Percentiles rank a stretch among this genome's conserved stretches.
Conservation (phyloP, 2,888 invertebrate species). For the Lymantria dispar region DNA sequence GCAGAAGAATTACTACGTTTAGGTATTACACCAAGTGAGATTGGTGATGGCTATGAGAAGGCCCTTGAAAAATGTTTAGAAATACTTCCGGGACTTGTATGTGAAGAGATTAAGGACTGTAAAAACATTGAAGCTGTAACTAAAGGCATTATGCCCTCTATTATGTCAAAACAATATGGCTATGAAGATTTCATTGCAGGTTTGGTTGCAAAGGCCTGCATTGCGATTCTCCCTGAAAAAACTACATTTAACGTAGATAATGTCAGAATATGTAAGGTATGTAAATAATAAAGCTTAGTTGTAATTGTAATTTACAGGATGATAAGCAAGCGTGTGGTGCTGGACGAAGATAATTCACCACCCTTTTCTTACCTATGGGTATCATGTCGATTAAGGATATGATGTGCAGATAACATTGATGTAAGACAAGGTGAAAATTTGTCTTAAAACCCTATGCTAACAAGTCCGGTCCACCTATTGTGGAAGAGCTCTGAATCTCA, state of each 20-base stretch:
- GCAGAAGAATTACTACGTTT: constrained; percentile 96
- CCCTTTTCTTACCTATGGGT: too few relatives aligned
- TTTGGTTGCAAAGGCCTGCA: constrained; percentile 93
- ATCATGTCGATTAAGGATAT: too few relatives aligned
- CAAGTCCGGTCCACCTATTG: too few relatives aligned
- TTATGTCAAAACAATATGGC: constrained; percentile 99
- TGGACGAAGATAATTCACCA: too few relatives aligned
- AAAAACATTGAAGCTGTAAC: constrained; percentile 86
- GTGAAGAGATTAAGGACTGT: constrained; percentile 88
- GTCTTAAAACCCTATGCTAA: too few relatives aligned
- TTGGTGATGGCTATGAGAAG: constrained; percentile 96
- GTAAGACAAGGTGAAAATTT: too few relatives aligned
- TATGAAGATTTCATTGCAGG: constrained; percentile 96
- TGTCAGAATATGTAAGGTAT: constrained; percentile 95
- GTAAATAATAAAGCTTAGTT: background rate
- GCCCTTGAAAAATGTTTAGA: constrained; percentile 95
- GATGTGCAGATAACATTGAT: too few relatives aligned
- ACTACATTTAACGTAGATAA: constrained; percentile 98
- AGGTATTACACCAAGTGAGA: constrained; percentile 98
- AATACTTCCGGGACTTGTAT: constrained; percentile 91
- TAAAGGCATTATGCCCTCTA: constrained; percentile 89
- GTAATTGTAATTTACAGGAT: too few relatives aligned
- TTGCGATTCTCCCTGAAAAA: constrained; percentile 92
- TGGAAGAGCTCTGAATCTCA: too few relatives aligned
- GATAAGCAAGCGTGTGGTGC: too few relatives aligned